Percentiles rank a stretch among this genome's conserved stretches.
Conservation (phyloP, 2,113 vertebrate genomes). For the Onychostoma macrolepis region DNA sequence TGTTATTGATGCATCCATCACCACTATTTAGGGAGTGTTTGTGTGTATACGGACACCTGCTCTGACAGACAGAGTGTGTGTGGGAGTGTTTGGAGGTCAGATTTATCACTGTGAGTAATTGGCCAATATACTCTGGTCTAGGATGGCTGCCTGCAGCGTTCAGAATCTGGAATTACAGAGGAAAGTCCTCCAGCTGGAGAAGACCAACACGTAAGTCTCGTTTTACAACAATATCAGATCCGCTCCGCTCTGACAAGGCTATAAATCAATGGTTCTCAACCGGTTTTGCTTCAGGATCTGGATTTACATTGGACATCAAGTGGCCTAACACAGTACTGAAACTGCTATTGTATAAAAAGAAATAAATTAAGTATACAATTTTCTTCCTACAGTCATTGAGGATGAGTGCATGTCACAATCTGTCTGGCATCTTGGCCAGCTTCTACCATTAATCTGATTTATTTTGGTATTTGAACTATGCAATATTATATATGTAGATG, state of each 20-base stretch:
- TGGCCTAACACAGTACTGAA: background rate
- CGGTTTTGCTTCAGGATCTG: background rate
- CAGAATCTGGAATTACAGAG: conserved; percentile 86
- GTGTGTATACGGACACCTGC: background rate
- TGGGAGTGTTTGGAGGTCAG: background rate
- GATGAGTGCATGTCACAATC: background rate
- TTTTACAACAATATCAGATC: background rate
- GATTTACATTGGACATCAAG: background rate
- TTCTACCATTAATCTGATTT: background rate
- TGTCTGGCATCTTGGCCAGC: background rate
- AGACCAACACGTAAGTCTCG: conserved; percentile 80
- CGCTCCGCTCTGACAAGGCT: background rate
- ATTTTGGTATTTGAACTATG: background rate
- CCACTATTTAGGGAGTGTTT: background rate
- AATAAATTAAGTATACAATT: background rate
- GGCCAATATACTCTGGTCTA: conserved; percentile 53
- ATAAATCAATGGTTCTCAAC: background rate
- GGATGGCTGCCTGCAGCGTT: conserved; percentile 81
- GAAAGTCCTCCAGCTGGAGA: conserved; percentile 84
- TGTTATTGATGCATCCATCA: background rate
- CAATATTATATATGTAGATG: background rate
- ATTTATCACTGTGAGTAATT: conserved; percentile 21
- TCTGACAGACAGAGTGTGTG: background rate
- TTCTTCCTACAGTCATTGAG: background rate
- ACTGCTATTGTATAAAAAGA: background rate